Base-by-base conservation (phyloP, 1,140 invertebrate species). In the Megalopta genalis region DNA sequence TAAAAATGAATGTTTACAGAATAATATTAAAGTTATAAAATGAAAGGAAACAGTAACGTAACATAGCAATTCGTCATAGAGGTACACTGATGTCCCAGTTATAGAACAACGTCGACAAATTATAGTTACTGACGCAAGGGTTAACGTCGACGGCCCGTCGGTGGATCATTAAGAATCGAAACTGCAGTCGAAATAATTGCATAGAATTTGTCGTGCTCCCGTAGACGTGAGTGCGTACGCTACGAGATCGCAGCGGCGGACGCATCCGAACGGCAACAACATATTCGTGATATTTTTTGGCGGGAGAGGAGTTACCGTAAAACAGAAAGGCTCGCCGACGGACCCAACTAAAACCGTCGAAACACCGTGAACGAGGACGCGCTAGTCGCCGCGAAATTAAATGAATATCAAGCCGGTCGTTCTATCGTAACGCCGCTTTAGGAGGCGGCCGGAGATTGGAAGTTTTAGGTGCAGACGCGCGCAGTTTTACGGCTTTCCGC, bases 391-490 rank as follows among this genome's bases (percentile, higher is more conserved):
- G 21, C n/a, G 18, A 52, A 76, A 69, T 69, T 76, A 69, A 76
- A 76, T 57, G 74, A 76, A 76, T 76, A 76, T 76, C 63, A 69
- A 66, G 74, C 27, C 65, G 0, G 42, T 1, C 1, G 49, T 27
- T 12, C 27, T 60, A 32, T 67, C 67, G 54, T 62, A 62, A 62
- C 54, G 54, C 21, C 54, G 25, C n/a, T 60, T 60, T 67, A 49
- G 69, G 63, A 68, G 62, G 64, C 37, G 32, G 23, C 27, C 49
- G 68, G 77, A 72, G 76, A 81, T 76, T 77, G 79, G 73, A 69
- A 64, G 64, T 75, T 81, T 66, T 63, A 81, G 73, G 46, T 57
- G 73, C 66, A 77, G 73, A 81, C 79, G 73, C 32, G 39, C 60
- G 52, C 60, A 37, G 73, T 76, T 76, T 81, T 77, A 77, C 32